Conservation (phyloP, 2,888 invertebrate genomes). For the Dermolepida albohirtum region DNA sequence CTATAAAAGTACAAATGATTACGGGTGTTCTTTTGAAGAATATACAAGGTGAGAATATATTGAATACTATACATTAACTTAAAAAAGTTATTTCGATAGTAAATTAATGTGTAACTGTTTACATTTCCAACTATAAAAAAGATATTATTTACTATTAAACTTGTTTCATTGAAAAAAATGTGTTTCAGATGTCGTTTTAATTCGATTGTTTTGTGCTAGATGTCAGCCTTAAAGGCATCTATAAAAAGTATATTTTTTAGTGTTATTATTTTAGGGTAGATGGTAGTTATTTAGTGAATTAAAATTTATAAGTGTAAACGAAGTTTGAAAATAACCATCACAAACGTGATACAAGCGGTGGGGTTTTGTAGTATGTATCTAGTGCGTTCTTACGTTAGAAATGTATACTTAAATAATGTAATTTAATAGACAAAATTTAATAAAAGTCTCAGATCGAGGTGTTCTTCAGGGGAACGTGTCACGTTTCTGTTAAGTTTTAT, state of each 20-base stretch:
- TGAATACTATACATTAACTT: no score
- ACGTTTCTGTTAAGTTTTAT: slow-evolving; percentile 7
- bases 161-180: no score
- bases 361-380: slow-evolving; percentile 45
- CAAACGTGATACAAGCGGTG: slow-evolving; percentile 47
- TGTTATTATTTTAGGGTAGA: slow-evolving; percentile 35
- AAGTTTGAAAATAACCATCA: slow-evolving; percentile 51
- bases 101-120: no score
- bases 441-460: slow-evolving; percentile 23
- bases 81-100: no score
- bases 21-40: no score
- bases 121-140: no score
- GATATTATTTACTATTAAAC: no score
- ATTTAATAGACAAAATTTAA: slow-evolving; percentile 27
- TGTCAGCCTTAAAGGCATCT: no score
- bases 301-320: slow-evolving; percentile 45
- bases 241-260: slow-evolving; percentile 1
- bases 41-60: no score
- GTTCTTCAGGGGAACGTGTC: slow-evolving; percentile 5
- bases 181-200: no score
- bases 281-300: slow-evolving; percentile 35
- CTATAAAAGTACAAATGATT: no score
- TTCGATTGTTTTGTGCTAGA: no score
- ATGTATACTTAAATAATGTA: slow-evolving; percentile 26
- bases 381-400: slow-evolving; percentile 39